Evolutionary conservation across 2,113 vertebrate species (phyloP), one percentile per base, ranked within the genome.

Genomic region (Struthio camelus): DNA sequence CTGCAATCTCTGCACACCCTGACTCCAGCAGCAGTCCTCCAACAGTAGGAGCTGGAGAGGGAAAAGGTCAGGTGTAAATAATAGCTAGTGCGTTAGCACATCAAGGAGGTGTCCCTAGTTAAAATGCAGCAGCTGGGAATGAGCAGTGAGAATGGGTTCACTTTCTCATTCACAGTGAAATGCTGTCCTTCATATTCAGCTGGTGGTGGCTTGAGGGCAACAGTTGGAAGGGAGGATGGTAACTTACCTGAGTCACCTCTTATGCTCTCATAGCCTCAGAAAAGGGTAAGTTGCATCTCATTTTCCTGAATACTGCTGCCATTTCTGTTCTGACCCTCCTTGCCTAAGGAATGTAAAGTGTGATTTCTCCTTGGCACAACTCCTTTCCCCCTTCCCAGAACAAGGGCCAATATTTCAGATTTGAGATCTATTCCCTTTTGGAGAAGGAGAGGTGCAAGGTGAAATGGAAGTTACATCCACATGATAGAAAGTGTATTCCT

Each of bases 61-160:
- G 53, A 87, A 96, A 94, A 96, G 80, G 91, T 96, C 87, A 94
- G 70, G 73, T 95, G 89, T 93, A 94, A 94, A 92, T 94, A 95
- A 95, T 86, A 95, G 64, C 87, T 54, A 11, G 59, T 84, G 34
- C 46, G 72, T 90, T 93, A 91, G 90, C 87, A 88, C 91, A 90
- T 86, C 87, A 76, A 83, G 96, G 71, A 90, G 85, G 72, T 80
- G 61, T 95, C 91, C 72, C 86, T 93, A 15, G 1, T 64, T 85
- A 67, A 82, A 93, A 91, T 84, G 82, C 91, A 96, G 76, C 22
- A 61, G 69, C 82, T 75, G 79, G 73, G 50, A 86, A 36, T 8
- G 72, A 91, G 79, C 71, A 88, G 87, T 61, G 72, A 89, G 72
- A 46, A 38, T 50, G 77, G 72, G 20, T 59, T 36, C 71, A 12